Conservation (phyloP, 92 coral and sea anemone genomes). For the Porites lobata region DNA sequence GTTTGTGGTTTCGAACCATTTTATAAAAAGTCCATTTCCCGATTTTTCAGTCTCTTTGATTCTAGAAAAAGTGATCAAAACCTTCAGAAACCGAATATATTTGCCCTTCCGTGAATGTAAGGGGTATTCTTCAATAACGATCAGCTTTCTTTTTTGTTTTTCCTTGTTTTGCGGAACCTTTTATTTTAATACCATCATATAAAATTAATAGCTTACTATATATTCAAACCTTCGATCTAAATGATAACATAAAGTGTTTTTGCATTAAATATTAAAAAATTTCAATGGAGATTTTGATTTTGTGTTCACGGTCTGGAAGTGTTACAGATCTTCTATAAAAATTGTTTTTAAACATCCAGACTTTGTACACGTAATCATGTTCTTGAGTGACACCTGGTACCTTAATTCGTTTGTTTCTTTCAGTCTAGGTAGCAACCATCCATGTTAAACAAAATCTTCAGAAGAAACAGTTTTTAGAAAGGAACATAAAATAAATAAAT, state of each 20-base stretch:
- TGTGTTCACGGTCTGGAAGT: neutral
- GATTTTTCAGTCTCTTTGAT: neutral
- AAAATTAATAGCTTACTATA: conserved; percentile 13
- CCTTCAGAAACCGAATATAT: neutral
- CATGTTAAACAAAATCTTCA: too few species aligned
- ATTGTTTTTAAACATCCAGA: too few species aligned
- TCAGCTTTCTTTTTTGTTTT: neutral
- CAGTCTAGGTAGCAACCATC: too few species aligned
- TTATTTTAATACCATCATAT: neutral
- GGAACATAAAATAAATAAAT: too few species aligned
- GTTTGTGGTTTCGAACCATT: conserved; percentile 36
- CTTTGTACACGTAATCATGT: too few species aligned
- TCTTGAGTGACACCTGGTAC: too few species aligned
- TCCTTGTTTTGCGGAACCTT: neutral
- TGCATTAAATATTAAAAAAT: conserved; percentile 33
- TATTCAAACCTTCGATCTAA: conserved; percentile 15
- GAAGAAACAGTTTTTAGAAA: too few species aligned
- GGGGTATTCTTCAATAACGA: neutral
- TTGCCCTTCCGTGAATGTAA: neutral
- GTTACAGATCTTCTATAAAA: too few species aligned
- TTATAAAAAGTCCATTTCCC: neutral
- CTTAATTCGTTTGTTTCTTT: too few species aligned
- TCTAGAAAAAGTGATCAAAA: too few species aligned
- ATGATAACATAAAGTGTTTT: conserved; percentile 7
- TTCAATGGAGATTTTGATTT: neutral